phyloP scores from a whole-genome alignment of 2,888 invertebrate genomes.

The Perizoma flavofasciatum region DNA sequence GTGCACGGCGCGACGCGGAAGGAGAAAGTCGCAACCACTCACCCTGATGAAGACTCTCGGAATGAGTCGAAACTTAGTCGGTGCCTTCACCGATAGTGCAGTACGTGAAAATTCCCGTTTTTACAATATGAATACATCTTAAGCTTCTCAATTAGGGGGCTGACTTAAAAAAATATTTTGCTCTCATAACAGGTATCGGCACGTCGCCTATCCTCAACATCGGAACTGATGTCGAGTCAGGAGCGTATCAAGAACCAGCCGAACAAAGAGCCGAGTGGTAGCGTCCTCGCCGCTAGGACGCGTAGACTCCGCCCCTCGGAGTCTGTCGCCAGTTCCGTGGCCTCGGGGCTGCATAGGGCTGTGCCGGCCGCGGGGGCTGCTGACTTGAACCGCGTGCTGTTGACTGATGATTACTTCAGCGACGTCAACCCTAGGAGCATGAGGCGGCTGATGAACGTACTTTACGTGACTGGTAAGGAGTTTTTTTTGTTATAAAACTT shows the following conservation, averaged over 20 bases:
- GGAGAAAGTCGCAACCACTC: no score
- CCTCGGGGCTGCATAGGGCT: conserved; percentile 91
- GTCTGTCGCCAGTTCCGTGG: conserved; percentile 95
- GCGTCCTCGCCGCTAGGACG: conserved; percentile 86
- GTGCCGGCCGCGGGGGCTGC: conserved; percentile 85
- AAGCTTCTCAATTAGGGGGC: no score
- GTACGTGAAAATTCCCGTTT: no score
- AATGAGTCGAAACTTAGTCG: no score
- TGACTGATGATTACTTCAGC: conserved; percentile 99
- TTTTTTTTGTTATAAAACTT: no score
- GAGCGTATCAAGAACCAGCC: conserved; percentile 87
- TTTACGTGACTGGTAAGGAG: conserved; percentile 93
- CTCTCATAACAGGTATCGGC: conserved; percentile 84
- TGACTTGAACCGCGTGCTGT: conserved; percentile 89
- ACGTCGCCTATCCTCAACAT: conserved; percentile 90
- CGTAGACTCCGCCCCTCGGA: conserved; percentile 92
- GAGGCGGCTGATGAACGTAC: conserved; percentile 97
- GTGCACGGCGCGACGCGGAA: no score
- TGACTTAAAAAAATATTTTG: no score
- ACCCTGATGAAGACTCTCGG: no score
- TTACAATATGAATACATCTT: no score
- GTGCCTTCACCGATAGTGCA: no score
- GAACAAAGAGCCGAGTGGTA: conserved; percentile 56
- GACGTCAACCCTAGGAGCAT: conserved; percentile 99
- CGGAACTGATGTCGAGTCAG: conserved; percentile 91